phyloP scores from a whole-genome alignment of 2,888 invertebrate genomes.

The Lacanobia wlatinum region DNA sequence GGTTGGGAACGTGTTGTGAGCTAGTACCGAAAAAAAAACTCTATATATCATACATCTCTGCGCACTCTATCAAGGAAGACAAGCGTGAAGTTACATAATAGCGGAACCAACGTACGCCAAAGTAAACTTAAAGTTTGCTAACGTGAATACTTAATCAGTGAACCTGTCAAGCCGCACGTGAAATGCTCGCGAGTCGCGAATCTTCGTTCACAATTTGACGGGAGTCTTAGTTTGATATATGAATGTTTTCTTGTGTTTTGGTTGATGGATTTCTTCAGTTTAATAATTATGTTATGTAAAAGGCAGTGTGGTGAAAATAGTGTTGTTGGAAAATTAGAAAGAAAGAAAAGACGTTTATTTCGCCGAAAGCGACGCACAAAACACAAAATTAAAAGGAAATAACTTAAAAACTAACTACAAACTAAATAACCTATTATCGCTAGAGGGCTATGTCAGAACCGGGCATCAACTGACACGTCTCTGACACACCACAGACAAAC shows the following conservation, averaged over 20 bases:
- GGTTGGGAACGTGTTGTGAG: no score
- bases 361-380: no score
- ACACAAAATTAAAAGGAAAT: no score
- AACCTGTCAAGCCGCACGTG: constrained; percentile 65
- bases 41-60: neutral
- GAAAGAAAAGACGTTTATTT: no score
- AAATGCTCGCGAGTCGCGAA: constrained; percentile 62
- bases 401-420: no score
- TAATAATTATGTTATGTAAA: neutral
- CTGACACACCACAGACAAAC: no score
- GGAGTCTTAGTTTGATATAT: constrained; percentile 40
- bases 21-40: no score
- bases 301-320: neutral
- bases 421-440: no score
- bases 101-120: constrained; percentile 11
- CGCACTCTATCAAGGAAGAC: no score
- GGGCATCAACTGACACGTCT: no score
- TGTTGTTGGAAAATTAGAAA: neutral
- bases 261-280: neutral
- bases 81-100: neutral
- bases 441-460: no score
- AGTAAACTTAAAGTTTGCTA: constrained; percentile 38
- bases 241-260: constrained; percentile 15
- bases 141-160: constrained; percentile 44
- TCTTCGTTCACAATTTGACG: constrained; percentile 57